Evolutionary conservation across 2,888 invertebrate genomes (phyloP).

Genomic region (Gari tellinella): DNA sequence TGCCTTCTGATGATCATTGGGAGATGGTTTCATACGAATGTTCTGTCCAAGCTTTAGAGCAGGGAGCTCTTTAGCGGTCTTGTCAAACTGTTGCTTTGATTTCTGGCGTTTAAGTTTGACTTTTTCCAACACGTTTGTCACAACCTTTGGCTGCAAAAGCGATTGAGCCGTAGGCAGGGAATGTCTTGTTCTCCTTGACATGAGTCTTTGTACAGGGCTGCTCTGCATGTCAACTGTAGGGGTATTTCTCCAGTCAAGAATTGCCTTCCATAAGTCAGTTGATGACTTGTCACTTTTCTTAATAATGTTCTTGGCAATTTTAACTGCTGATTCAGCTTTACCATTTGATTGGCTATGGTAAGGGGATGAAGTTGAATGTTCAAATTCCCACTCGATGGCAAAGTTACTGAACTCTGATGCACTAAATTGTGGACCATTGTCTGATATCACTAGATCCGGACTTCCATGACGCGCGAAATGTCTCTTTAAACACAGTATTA

Average conservation of each 20-base stretch:
- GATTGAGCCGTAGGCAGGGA: constrained; percentile 24
- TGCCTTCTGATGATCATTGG: constrained; percentile 5
- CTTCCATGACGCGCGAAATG: constrained; percentile 52
- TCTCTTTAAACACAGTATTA: constrained; percentile 33
- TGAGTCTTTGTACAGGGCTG: too few species aligned
- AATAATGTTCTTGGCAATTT: too few species aligned
- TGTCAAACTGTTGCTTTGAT: constrained; percentile 1
- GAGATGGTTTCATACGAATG: constrained; percentile 6
- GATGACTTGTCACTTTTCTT: too few species aligned
- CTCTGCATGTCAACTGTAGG: too few species aligned
- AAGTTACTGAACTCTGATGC: constrained; percentile 18
- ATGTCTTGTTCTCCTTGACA: constrained; percentile 42
- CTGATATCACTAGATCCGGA: constrained; percentile 33
- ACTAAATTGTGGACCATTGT: constrained; percentile 48
- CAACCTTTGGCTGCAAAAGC: too few species aligned
- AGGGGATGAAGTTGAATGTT: constrained; percentile 4
- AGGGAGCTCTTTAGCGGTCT: constrained; percentile 3
- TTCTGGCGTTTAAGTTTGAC: too few species aligned
- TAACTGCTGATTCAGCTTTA: constrained; percentile 29
- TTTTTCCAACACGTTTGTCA: too few species aligned
- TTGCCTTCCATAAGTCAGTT: too few species aligned
- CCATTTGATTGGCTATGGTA: constrained; percentile 35
- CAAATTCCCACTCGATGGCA: constrained; percentile 19
- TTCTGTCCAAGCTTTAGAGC: background rate
- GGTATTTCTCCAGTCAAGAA: too few species aligned